A percentile compares a stretch with the other conserved stretches of the same genome.
Conservation (phyloP, 35 echinoderm and acorn worm species). For the Heliocidaris tuberculata region DNA sequence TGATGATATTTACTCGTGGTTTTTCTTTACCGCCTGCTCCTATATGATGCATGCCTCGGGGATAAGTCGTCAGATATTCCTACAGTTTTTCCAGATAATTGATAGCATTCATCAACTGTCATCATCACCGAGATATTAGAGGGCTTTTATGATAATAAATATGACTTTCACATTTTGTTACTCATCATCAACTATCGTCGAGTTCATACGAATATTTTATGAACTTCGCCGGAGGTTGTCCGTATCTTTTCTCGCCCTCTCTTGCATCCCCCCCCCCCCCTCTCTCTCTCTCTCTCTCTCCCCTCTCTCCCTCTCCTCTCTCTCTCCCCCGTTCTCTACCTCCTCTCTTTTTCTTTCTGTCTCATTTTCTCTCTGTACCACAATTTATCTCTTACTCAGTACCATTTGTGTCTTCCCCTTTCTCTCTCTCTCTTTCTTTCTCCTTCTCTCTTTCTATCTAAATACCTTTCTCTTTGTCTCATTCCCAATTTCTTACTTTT, state of each 20-base stretch:
- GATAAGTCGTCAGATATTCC: background rate
- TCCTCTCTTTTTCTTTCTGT: background rate
- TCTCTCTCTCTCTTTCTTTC: background rate
- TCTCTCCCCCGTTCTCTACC: too few relatives aligned
- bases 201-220: background rate
- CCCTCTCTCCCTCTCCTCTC: too few relatives aligned
- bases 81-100: background rate
- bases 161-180: conserved; percentile 5
- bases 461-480: background rate
- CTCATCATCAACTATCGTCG: conserved; percentile 15
- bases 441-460: background rate
- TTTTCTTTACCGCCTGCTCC: background rate
- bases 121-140: background rate
- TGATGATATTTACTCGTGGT: background rate
- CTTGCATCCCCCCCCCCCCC: background rate
- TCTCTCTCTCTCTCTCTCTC: background rate
- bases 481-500: background rate
- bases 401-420: background rate
- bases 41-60: background rate
- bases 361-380: background rate
- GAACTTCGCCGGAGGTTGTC: background rate
- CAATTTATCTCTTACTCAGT: too few relatives aligned
- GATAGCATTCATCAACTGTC: background rate
- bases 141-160: background rate
- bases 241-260: background rate